A percentile compares a stretch with the other conserved stretches of the same genome.
phyloP scores from a whole-genome alignment of 37 sponge, comb jelly and placozoan genomes.

The Aplysina aerophoba region DNA sequence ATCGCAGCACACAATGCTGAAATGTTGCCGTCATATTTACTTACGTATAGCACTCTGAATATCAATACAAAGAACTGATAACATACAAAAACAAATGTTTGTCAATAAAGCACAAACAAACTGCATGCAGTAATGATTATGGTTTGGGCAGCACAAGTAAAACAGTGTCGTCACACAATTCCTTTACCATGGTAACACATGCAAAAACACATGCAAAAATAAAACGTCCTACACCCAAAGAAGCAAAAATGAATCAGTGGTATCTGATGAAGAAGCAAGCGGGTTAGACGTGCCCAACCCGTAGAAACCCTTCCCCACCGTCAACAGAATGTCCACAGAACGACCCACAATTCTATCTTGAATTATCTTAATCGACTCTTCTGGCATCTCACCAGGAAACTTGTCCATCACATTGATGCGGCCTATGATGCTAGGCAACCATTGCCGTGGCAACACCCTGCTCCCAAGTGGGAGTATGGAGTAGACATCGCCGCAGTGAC shows the following conservation, averaged over 20 bases:
- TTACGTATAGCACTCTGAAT: too few species aligned
- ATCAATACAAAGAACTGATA: too few species aligned
- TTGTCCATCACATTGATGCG: constrained; percentile 72
- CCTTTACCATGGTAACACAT: too few species aligned
- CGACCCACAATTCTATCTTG: constrained; percentile 52
- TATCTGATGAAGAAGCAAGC: background rate
- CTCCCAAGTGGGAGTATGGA: constrained; percentile 51
- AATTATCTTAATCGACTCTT: constrained; percentile 53
- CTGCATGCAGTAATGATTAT: too few species aligned
- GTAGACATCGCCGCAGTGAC: constrained; percentile 55
- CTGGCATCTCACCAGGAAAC: constrained; percentile 39
- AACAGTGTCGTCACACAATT: too few species aligned
- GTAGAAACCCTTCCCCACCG: constrained; percentile 64
- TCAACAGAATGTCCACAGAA: constrained; percentile 47
- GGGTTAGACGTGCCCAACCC: constrained; percentile 42
- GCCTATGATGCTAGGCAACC: constrained; percentile 81
- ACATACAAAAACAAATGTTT: too few species aligned
- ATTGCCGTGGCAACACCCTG: constrained; percentile 63
- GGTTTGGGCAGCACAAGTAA: too few species aligned
- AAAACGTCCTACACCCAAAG: background rate
- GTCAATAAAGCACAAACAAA: too few species aligned
- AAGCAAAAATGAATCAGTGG: background rate
- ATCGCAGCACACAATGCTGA: too few species aligned
- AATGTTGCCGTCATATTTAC: too few species aligned
- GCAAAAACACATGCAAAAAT: too few species aligned